Conservation (phyloP, 2,888 invertebrate genomes). For the Synanthedon vespiformis region DNA sequence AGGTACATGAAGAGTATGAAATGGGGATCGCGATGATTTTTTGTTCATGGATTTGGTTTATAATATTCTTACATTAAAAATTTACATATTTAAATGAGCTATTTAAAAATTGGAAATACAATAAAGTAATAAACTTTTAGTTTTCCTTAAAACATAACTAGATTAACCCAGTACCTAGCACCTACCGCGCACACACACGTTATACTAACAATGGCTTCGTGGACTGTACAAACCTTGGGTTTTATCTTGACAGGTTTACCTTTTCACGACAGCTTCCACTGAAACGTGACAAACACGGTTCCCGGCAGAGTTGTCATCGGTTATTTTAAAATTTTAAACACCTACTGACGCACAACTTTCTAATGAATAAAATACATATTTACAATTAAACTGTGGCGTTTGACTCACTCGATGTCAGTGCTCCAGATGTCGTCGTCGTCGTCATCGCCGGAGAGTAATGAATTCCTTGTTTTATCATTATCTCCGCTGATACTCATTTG, state of each 20-base stretch:
- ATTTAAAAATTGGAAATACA: no score
- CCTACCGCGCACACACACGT: neutral
- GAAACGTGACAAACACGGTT: conserved; percentile 43
- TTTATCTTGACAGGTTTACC: conserved; percentile 65
- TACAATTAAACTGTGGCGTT: neutral
- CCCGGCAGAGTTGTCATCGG: conserved; percentile 39
- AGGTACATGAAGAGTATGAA: no score
- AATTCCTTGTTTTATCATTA: no score
- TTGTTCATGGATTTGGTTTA: no score
- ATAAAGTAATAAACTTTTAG: no score
- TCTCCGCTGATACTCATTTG: no score
- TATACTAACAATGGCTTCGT: conserved; percentile 34
- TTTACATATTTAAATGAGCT: no score
- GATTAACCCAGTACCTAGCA: no score
- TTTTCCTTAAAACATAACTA: no score
- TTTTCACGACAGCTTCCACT: conserved; percentile 13
- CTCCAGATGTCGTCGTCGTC: conserved; percentile 41
- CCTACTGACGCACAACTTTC: neutral
- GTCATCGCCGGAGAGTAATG: conserved; percentile 7
- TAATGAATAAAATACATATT: neutral
- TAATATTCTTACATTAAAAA: no score
- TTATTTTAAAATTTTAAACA: conserved; percentile 22
- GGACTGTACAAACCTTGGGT: conserved; percentile 39
- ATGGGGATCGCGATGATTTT: no score
- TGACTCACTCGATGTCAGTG: conserved; percentile 38